Evolutionary conservation across 2,797 vertebrate species (phyloP).

Genomic region (Chelmon rostratus): DNA sequence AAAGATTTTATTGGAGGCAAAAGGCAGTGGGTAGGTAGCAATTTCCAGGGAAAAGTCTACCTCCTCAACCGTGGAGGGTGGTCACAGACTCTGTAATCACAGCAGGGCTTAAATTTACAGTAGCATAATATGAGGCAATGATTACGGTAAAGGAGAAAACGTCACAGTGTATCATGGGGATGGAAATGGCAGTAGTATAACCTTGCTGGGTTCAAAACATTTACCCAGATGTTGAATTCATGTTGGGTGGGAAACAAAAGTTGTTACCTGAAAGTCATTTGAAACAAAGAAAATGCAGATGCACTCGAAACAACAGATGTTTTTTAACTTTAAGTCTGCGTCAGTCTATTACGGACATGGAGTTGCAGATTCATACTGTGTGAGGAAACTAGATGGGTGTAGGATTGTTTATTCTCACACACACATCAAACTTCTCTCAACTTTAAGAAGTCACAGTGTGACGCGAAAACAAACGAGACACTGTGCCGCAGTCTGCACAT

Average conservation of each 20-base stretch:
- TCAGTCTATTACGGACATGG: neutral
- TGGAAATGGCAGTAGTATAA: neutral
- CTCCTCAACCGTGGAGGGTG: conserved; percentile 54
- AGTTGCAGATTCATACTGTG: conserved; percentile 3
- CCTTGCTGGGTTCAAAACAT: neutral
- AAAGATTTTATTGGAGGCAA: conserved; percentile 67
- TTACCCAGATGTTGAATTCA: neutral
- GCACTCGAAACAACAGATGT: neutral
- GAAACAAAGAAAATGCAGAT: neutral
- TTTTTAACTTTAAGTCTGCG: neutral
- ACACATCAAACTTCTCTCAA: conserved; percentile 19
- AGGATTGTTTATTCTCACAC: conserved; percentile 21
- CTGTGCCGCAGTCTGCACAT: conserved; percentile 76
- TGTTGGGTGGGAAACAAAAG: neutral
- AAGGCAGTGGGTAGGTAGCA: conserved; percentile 58
- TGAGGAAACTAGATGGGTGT: neutral
- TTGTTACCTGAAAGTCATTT: neutral
- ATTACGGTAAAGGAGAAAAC: conserved; percentile 34
- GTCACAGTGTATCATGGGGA: neutral
- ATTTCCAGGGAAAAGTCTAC: conserved; percentile 52
- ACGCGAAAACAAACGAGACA: conserved; percentile 70
- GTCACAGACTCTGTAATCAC: conserved; percentile 69
- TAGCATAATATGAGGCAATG: conserved; percentile 31
- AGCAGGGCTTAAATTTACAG: conserved; percentile 46
- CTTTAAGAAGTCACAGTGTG: conserved; percentile 48